Evolutionary conservation across 2,113 vertebrate species (phyloP).

Genomic region (Gallinago undulata): DNA sequence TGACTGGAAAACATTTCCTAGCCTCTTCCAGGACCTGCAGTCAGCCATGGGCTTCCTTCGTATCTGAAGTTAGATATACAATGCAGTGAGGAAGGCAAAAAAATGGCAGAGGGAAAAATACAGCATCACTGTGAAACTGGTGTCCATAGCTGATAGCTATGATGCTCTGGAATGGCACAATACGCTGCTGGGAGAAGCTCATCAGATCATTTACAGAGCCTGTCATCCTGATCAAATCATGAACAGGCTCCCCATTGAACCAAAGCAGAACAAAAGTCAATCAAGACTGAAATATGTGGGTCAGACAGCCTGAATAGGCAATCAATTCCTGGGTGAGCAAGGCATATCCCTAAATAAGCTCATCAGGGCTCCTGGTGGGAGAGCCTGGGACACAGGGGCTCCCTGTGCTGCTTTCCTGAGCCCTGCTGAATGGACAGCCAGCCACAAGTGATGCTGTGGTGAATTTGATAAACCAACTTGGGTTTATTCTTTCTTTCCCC

Average conservation of each 20-base stretch:
- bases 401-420: not conserved
- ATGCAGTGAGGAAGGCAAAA: not conserved
- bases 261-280: conserved; percentile 21
- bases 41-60: not conserved
- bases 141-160: not conserved
- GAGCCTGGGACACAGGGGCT: not conserved
- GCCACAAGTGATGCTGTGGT: not conserved
- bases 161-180: not conserved
- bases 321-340: conserved; percentile 24
- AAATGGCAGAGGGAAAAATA: not conserved
- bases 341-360: conserved; percentile 16
- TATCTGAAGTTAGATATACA: not conserved
- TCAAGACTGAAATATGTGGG: conserved; percentile 11
- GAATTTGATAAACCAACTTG: conserved; percentile 20
- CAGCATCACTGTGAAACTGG: not conserved
- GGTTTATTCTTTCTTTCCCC: conserved; percentile 8
- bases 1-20: not conserved
- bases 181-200: not conserved
- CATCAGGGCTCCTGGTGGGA: not conserved
- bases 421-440: not conserved
- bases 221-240: not conserved
- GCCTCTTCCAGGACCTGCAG: not conserved
- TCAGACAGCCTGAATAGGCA: conserved; percentile 43
- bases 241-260: not conserved
- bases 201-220: not conserved